phyloP scores from a whole-genome alignment of 2,113 vertebrate genomes.

The Oxyura jamaicensis region DNA sequence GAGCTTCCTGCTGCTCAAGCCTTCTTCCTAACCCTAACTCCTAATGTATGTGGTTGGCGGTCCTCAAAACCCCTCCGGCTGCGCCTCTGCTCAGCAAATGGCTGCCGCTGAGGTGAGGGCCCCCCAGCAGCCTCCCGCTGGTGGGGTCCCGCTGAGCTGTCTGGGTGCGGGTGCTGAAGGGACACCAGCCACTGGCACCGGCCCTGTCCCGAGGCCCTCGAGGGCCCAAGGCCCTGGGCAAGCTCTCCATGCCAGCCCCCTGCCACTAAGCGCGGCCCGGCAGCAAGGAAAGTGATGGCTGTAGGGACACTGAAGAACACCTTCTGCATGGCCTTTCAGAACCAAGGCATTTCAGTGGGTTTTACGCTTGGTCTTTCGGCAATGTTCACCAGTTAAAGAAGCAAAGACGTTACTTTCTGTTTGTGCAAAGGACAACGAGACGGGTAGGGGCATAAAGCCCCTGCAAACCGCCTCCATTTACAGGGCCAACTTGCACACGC shows the following conservation, averaged over 20 bases:
- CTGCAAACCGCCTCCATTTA: background rate
- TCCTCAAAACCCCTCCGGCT: no score
- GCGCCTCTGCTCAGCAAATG: no score
- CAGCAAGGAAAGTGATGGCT: no score
- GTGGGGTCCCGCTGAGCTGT: conserved; percentile 6
- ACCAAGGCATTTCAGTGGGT: background rate
- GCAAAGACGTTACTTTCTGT: background rate
- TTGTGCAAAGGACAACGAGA: background rate
- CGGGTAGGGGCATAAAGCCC: background rate
- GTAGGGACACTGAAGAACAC: no score
- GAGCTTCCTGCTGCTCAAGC: background rate
- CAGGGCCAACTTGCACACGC: background rate
- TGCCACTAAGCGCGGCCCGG: no score
- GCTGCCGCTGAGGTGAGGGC: no score
- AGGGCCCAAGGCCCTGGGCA: no score
- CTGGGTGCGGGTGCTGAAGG: conserved; percentile 45
- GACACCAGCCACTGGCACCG: background rate
- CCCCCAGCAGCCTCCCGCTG: no score
- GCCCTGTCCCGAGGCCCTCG: no score
- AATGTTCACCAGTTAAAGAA: background rate
- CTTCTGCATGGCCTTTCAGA: background rate
- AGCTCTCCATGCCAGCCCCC: no score
- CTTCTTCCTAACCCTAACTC: background rate
- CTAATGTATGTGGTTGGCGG: background rate
- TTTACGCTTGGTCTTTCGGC: background rate